These are phyloP conservation scores for Periophthalmodon schlosseri DNA, from an alignment of 2,113 vertebrate species.

Conservation along the genomic window DNA sequence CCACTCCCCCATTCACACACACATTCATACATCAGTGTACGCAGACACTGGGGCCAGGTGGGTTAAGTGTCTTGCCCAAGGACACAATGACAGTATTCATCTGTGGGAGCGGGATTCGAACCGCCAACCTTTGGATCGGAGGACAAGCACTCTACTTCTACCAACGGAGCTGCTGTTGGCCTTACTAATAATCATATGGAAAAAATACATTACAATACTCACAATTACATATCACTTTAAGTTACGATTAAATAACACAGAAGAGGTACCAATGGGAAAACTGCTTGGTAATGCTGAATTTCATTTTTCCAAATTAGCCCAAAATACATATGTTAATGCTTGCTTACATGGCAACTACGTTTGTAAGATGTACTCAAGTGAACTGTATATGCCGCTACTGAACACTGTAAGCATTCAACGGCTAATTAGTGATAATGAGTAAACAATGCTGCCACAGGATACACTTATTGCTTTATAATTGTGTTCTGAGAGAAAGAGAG, in stretches of 20 bases:
- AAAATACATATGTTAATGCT: not conserved
- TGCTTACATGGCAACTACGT: not conserved
- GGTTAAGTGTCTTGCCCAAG: no score
- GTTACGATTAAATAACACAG: not conserved
- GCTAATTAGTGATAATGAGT: slow-evolving; percentile 65
- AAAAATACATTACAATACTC: no score
- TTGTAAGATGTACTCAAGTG: not conserved
- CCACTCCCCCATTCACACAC: no score
- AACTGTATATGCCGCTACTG: slow-evolving; percentile 15
- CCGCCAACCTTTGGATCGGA: no score
- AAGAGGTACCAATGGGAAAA: not conserved
- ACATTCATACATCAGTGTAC: no score
- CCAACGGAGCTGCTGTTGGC: no score
- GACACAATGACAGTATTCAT: no score
- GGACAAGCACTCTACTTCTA: no score
- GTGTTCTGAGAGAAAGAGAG: slow-evolving; percentile 8
- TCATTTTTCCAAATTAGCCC: not conserved
- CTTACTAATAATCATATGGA: no score
- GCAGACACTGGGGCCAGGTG: no score
- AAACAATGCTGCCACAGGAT: slow-evolving; percentile 55
- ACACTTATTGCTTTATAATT: slow-evolving; percentile 70
- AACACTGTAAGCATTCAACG: slow-evolving; percentile 39
- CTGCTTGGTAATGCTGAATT: not conserved
- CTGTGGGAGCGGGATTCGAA: no score
- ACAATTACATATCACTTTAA: not conserved